Conservation (phyloP, 53 echinoderm and acorn worm genomes). For the Holothuria scabra region DNA sequence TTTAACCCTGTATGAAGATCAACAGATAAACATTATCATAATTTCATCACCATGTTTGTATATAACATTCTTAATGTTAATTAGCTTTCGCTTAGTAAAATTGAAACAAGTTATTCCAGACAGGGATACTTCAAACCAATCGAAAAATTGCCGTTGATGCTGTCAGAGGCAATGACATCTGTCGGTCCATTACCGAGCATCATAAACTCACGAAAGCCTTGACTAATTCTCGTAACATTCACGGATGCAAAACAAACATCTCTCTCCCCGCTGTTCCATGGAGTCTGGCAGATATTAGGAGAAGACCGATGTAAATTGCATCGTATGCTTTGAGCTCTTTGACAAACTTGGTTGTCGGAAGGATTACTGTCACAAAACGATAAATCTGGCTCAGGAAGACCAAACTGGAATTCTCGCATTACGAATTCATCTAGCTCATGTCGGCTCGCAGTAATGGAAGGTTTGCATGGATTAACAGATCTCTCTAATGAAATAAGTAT, state of each 20-base stretch:
- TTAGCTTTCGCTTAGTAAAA: too few relatives aligned
- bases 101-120: too few relatives aligned
- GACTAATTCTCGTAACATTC: not conserved
- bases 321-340: not conserved
- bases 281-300: slow-evolving; percentile 8
- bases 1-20: too few relatives aligned
- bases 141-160: too few relatives aligned
- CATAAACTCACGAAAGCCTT: slow-evolving; percentile 10
- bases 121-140: too few relatives aligned
- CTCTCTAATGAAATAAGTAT: not conserved
- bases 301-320: not conserved
- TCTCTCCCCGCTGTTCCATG: not conserved
- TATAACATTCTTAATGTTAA: too few relatives aligned
- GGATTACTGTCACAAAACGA: not conserved
- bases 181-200: not conserved
- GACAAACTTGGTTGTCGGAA: not conserved
- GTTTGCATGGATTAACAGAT: not conserved
- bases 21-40: too few relatives aligned
- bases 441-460: not conserved
- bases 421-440: slow-evolving; percentile 5
- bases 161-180: too few relatives aligned
- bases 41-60: too few relatives aligned
- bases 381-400: not conserved
- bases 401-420: not conserved
- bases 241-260: not conserved